Base-by-base conservation (phyloP, 2,113 vertebrate species). In the Xenotilapia leptura region DNA sequence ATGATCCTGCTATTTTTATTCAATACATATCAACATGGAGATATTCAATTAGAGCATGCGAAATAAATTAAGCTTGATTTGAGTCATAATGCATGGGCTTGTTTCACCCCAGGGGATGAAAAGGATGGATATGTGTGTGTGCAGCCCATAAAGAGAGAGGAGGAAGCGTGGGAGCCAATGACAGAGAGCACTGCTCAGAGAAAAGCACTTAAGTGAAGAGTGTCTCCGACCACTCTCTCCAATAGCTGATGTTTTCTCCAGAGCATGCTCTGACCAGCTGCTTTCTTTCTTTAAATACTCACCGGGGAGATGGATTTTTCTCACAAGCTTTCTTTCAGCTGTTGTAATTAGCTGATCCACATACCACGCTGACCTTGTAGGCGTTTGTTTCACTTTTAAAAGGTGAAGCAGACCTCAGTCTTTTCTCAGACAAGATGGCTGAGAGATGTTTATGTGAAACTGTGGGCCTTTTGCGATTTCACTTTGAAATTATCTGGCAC, bases 131-230 rank as follows among this genome's bases (percentile, higher is more conserved):
- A 3, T 82, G 83, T 89, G 49, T 80, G 86, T 38, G 62, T 79
- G 42, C 56, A 51, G 47, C 42, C 38, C 36, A 62, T 82, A 47
- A 79, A 79, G 42, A 33, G 47, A 85, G 53, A 73, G 11, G 58
- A 91, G 51, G 88, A 92, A 85, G 91, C 86, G 84, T 92, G 92
- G 91, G 91, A 94, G 91, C 81, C 51, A 91, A 85, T 88, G 80
- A 89, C 73, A 60, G 88, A 79, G 83, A 92, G 86, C 73, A 80
- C 85, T 84, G 73, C 83, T 92, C 45, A 80, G 84, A 92, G 84
- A 91, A 92, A 93, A 86, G 88, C 93, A 93, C 90, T 93, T 90
- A 90, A 89, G 89, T 83, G 83, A 92, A 88, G 84, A 91, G 90
- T 89, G 79, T 92, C 87, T 81, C 90, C 70, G 31, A 75, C 82